Conservation (phyloP, 2,888 invertebrate species). For the Hylaea fasciaria region DNA sequence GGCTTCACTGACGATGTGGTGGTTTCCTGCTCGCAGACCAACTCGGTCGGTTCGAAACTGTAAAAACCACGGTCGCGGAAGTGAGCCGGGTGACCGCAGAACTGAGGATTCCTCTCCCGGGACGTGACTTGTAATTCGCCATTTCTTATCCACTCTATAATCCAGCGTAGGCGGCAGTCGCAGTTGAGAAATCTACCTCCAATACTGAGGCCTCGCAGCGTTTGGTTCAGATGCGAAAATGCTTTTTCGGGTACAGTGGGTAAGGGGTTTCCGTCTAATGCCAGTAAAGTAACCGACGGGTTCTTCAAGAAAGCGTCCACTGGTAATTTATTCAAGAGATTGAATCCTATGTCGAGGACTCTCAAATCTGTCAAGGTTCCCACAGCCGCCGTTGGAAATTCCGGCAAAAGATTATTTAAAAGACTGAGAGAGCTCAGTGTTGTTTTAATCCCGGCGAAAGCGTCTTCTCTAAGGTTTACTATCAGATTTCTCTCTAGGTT, state of each 20-base stretch:
- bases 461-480: constrained; percentile 89
- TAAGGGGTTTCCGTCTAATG: constrained; percentile 95
- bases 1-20: constrained; percentile 58
- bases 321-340: constrained; percentile 93
- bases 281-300: constrained; percentile 93
- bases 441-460: constrained; percentile 91
- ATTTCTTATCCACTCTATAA: constrained; percentile 94
- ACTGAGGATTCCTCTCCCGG: constrained; percentile 95
- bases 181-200: constrained; percentile 95
- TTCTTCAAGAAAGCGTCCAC: constrained; percentile 91
- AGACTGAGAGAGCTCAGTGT: constrained; percentile 95
- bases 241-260: constrained; percentile 92
- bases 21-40: constrained; percentile 84
- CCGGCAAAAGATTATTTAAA: constrained; percentile 94
- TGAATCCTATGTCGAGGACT: constrained; percentile 96
- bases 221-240: constrained; percentile 91
- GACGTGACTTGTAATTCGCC: constrained; percentile 96
- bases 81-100: constrained; percentile 93
- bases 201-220: constrained; percentile 93
- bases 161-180: constrained; percentile 95
- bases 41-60: constrained; percentile 92
- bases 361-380: constrained; percentile 91
- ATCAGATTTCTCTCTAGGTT: constrained; percentile 95
- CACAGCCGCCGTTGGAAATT: constrained; percentile 93
- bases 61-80: constrained; percentile 94